Evolutionary conservation across 2,797 vertebrate genomes (phyloP).

Genomic region (Pterois miles): DNA sequence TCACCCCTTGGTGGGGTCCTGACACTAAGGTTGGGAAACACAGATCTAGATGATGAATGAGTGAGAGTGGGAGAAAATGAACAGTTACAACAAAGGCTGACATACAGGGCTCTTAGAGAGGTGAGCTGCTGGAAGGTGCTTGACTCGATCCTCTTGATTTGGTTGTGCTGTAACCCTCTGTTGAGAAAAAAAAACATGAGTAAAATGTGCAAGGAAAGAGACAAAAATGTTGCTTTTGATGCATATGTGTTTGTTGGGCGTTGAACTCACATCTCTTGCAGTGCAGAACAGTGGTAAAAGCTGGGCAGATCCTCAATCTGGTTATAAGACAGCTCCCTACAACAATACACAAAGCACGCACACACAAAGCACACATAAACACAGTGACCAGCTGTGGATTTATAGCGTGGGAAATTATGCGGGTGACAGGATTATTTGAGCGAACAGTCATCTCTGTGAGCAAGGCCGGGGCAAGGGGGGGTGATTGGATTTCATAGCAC

Average conservation of each 20-base stretch:
- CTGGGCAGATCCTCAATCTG: slow-evolving; percentile 92
- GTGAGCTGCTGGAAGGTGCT: slow-evolving; percentile 91
- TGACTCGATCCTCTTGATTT: slow-evolving; percentile 87
- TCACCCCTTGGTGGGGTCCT: neutral
- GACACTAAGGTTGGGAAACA: neutral
- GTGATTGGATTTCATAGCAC: slow-evolving; percentile 63
- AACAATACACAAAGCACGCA: slow-evolving; percentile 58
- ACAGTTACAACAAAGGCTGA: slow-evolving; percentile 36
- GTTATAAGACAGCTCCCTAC: slow-evolving; percentile 94
- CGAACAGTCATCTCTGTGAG: slow-evolving; percentile 44
- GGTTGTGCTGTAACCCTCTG: slow-evolving; percentile 94
- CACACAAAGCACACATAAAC: slow-evolving; percentile 38
- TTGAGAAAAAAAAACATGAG: slow-evolving; percentile 26
- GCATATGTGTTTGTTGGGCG: neutral
- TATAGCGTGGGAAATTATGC: slow-evolving; percentile 65
- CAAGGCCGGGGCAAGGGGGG: neutral
- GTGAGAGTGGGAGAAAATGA: neutral
- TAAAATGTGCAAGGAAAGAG: neutral
- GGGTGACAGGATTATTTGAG: slow-evolving; percentile 54
- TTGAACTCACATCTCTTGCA: slow-evolving; percentile 94
- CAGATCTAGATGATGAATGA: neutral
- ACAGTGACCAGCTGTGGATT: slow-evolving; percentile 71
- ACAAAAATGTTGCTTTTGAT: neutral
- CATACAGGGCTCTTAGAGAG: slow-evolving; percentile 91
- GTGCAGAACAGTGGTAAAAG: slow-evolving; percentile 88